A percentile compares a stretch with the other conserved stretches of the same genome.
These are phyloP conservation scores for Yponomeuta sedellus DNA, from an alignment of 2,888 invertebrate species.

Conservation along the genomic window DNA sequence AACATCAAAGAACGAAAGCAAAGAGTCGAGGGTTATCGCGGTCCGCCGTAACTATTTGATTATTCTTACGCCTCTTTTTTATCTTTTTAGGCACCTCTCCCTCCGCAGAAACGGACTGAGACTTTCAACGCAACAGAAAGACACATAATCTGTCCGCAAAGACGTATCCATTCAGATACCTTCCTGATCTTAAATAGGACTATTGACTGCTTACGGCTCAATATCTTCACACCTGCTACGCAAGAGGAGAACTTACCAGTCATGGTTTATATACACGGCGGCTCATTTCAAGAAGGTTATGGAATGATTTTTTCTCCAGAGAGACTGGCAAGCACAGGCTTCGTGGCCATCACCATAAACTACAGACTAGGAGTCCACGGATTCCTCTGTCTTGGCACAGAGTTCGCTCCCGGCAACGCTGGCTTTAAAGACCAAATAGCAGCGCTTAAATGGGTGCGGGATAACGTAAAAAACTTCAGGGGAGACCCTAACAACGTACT, in stretches of 20 bases:
- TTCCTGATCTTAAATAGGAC: not conserved
- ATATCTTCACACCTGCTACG: conserved; percentile 16
- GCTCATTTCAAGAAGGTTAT: conserved; percentile 11
- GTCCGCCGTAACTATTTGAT: not conserved
- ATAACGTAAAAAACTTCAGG: conserved; percentile 13
- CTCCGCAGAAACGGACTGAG: conserved; percentile 15
- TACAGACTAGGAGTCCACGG: conserved; percentile 17
- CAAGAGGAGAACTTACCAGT: conserved; percentile 5
- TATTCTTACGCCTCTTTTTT: not conserved
- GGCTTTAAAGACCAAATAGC: conserved; percentile 16
- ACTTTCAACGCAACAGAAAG: conserved; percentile 17
- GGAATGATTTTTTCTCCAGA: conserved; percentile 6
- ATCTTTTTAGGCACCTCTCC: conserved; percentile 18
- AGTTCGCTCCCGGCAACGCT: conserved; percentile 15
- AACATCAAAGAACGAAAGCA: no score
- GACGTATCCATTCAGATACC: not conserved
- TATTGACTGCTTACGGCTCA: conserved; percentile 16
- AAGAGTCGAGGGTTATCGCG: no score
- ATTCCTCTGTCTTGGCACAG: conserved; percentile 15
- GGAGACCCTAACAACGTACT: conserved; percentile 16
- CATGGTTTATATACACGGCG: conserved; percentile 16
- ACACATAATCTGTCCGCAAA: conserved; percentile 19
- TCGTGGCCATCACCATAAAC: conserved; percentile 15
- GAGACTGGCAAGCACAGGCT: not conserved
- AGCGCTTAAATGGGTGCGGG: conserved; percentile 14